Evolutionary conservation across 2,888 invertebrate genomes (phyloP).

Genomic region (Lasioglossum pauxillum): DNA sequence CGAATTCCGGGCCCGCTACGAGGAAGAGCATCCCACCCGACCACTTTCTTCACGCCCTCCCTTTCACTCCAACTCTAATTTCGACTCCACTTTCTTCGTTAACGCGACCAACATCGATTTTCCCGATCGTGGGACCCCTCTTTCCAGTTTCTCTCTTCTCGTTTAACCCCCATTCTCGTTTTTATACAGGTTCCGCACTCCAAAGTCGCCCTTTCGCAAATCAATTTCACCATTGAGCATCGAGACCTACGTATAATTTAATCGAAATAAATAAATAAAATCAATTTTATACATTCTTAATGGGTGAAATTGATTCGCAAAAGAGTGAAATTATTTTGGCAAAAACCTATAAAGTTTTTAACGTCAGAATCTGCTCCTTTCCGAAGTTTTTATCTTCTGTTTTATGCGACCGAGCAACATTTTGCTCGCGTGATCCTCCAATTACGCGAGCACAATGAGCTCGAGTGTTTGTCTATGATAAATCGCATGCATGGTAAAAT

Average conservation of each 20-base stretch:
- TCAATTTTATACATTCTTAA: no score
- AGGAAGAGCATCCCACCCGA: background rate
- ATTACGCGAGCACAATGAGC: background rate
- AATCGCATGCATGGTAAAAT: background rate
- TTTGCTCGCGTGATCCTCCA: background rate
- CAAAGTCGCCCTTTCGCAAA: no score
- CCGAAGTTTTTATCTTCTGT: no score
- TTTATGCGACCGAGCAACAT: no score
- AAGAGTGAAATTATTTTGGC: no score
- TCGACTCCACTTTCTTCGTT: constrained; percentile 1
- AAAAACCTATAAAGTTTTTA: no score
- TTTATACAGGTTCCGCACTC: no score
- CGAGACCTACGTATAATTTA: no score
- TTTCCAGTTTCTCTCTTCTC: background rate
- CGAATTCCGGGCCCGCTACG: constrained; percentile 14
- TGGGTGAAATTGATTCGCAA: no score
- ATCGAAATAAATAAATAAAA: no score
- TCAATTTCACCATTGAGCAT: no score
- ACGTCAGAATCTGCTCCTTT: no score
- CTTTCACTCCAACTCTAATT: background rate
- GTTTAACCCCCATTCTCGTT: background rate
- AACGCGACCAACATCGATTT: background rate
- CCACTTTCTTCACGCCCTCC: constrained; percentile 4
- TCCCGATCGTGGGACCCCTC: background rate
- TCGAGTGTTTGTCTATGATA: background rate